Base-by-base conservation (phyloP, 2,888 invertebrate species). In the Caenorhabditis uteleia region DNA sequence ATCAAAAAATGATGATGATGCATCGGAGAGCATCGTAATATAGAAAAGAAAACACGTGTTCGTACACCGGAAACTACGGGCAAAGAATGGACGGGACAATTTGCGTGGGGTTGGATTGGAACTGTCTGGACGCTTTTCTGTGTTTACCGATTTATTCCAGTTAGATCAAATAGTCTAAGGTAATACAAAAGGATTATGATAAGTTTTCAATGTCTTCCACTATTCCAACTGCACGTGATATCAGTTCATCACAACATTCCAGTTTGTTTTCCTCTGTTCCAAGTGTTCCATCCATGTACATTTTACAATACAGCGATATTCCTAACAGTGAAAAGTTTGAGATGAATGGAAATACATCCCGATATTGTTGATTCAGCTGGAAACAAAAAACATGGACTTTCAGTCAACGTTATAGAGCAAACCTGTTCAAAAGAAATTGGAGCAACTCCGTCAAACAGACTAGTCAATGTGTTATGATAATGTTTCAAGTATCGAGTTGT, bases 271-370 rank as follows among this genome's bases (percentile, higher is more conserved):
- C 21, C 4, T 7, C 14, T 21, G 16, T 20, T 31, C 61, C 61
- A 1, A 61, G 26, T 4, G 40, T 55, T 20, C 55, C 61, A 34
- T 61, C 55, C 14, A 3, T 2, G 26, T 61, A 61, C 55, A 61
- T 50, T 31, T 55, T 55, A 27, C 47, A 42, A 42, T 61, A 61
- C 1, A 61, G 1, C 2, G 46, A 8, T 16, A 55, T 55, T 42
- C 61, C 61, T n/a, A 61, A 61, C 2, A 61, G 36, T 21, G 50
- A 26, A 20, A 61, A 61, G 27, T 55, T 61, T 2, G 55, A 50
- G 0, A 50, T 27, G 23, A 46, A 42, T 31, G 61, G 46, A 16
- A 36, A 61, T 3, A 50, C 45, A 5, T 27, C 3, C 2, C 1
- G 5, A 21, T 61, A 61, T 16, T 43, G 21, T 14, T 21, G 12